Base-by-base conservation (phyloP, 2,888 invertebrate genomes). In the Ptilodon capucinus region DNA sequence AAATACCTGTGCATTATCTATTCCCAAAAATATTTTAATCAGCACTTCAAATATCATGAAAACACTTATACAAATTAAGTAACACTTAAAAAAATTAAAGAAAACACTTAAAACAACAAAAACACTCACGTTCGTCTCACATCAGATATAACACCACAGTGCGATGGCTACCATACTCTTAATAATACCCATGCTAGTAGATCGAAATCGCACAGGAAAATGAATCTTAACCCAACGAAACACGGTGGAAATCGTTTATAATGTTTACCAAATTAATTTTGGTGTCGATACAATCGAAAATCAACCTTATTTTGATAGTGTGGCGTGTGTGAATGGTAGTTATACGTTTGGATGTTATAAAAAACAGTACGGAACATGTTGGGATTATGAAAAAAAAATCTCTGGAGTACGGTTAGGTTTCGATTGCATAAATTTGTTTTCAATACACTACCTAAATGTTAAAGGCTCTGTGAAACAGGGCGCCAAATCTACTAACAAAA, bases 361-460 rank as follows among this genome's bases (percentile, higher is more conserved):
- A 64, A 60, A 64, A 53, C 9, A 32, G n/a, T 42, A 48, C 30
- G 53, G 53, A 52, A 60, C 64, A 64, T 60, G 55, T 40, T 54
- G 54, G 32, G 36, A 44, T 39, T 28, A 36, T 50, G 48, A 60
- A 66, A 66, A 41, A 45, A 53, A 50, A 43, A 39, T 23, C 40
- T 51, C 21, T 41, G 46, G 42, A 32, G 39, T 13, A 30, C 30
- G 35, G 34, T 16, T 34, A 13, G 17, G 1, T 23, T 35, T 46
- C 19, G 52, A 42, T 13, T 2, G 2, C 45, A 49, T 54, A 13
- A 43, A 58, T 46, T 16, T 14, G 46, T 52, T 57, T 40, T 0
- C 0, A 11, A 39, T 64, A 60, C 71, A 74, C 64, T 64, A 64
- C 57, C 18, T 40, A 14, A 35, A 11, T n/a, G n/a, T n/a, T n/a